phyloP scores from a whole-genome alignment of 2,797 vertebrate genomes.

The Erpetoichthys calabaricus region DNA sequence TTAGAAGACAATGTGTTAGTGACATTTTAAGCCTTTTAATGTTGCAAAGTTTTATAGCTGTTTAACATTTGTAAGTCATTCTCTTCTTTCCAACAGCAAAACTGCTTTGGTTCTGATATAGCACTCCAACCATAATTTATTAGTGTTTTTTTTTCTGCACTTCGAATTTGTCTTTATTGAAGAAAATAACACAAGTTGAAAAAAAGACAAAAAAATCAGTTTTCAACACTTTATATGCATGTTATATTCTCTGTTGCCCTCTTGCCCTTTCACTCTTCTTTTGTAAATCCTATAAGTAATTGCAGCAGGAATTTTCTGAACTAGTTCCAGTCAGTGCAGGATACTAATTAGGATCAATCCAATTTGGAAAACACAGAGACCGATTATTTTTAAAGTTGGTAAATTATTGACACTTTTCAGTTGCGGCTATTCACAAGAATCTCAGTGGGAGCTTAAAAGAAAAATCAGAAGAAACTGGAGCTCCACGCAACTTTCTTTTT shows the following conservation, averaged over 20 bases:
- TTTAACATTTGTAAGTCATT: conserved; percentile 20
- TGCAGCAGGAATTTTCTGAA: conserved; percentile 14
- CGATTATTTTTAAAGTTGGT: background rate
- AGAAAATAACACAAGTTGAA: too few species aligned
- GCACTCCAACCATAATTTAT: too few species aligned
- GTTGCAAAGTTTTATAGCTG: conserved; percentile 57
- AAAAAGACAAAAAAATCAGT: too few species aligned
- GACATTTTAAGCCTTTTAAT: conserved; percentile 74
- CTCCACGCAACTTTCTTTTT: background rate
- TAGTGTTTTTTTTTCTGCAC: too few species aligned
- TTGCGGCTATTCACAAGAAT: conserved; percentile 13
- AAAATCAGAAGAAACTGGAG: conserved; percentile 22
- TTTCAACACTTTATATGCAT: too few species aligned
- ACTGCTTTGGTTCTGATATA: too few species aligned
- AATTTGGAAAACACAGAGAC: conserved; percentile 25
- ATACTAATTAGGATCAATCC: conserved; percentile 23
- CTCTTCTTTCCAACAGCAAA: background rate
- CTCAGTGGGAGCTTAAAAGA: conserved; percentile 36
- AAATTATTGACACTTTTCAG: background rate
- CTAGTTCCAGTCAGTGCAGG: conserved; percentile 16
- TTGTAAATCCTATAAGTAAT: too few species aligned
- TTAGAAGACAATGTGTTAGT: conserved; percentile 69
- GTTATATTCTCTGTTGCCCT: too few species aligned
- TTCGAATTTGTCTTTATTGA: too few species aligned
- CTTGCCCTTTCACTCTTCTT: too few species aligned